Evolutionary conservation across 2,797 vertebrate species (phyloP).

Genomic region (Sebastes matsubarae): DNA sequence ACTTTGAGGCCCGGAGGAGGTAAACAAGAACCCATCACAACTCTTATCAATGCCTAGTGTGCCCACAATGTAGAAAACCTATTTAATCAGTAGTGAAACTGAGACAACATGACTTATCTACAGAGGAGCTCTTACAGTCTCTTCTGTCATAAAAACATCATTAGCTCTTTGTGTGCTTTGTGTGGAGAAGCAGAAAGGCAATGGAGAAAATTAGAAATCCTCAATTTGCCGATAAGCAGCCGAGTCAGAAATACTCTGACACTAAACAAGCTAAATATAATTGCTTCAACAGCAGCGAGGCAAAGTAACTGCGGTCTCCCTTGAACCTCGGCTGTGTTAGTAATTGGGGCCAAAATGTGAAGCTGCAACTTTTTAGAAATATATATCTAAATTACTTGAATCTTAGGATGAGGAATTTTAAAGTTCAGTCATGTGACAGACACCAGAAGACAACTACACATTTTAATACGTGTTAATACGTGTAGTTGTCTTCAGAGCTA

Average conservation of each 20-base stretch:
- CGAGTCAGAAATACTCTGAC: constrained; percentile 29
- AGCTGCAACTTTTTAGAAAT: neutral
- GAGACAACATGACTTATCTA: constrained; percentile 11
- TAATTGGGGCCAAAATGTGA: constrained; percentile 40
- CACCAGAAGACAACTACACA: neutral
- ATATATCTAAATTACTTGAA: constrained; percentile 7
- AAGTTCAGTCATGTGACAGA: neutral
- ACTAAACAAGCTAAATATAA: constrained; percentile 49
- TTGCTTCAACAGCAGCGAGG: constrained; percentile 24
- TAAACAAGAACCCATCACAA: neutral
- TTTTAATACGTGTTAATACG: neutral
- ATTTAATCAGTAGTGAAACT: constrained; percentile 21
- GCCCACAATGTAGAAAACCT: neutral
- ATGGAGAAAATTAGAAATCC: constrained; percentile 44
- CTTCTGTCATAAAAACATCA: constrained; percentile 29
- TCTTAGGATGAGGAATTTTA: neutral
- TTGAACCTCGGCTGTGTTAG: constrained; percentile 29
- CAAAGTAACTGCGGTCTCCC: constrained; percentile 5
- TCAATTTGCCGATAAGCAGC: constrained; percentile 51
- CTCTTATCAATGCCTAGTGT: neutral
- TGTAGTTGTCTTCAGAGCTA: neutral
- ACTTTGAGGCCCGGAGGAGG: neutral
- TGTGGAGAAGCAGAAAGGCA: neutral
- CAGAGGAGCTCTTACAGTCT: neutral
- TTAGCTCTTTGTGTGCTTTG: constrained; percentile 25